These are phyloP conservation scores for Telmatherina bonti DNA, from an alignment of 2,797 vertebrate species.

Conservation along the genomic window DNA sequence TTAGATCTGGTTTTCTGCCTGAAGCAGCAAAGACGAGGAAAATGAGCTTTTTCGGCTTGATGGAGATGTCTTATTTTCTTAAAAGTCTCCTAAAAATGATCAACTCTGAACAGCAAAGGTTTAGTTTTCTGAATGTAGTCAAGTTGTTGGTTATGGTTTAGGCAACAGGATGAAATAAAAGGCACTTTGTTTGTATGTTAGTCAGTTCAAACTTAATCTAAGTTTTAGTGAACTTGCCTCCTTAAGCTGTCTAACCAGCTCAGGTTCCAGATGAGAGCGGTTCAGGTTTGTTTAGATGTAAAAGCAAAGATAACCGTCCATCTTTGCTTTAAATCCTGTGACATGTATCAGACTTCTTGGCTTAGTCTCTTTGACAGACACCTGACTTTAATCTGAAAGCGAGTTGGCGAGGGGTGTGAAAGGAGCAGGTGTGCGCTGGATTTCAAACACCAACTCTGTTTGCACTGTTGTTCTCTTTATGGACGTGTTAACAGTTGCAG, in stretches of 20 bases:
- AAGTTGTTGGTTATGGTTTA: neutral
- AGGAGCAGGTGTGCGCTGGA: neutral
- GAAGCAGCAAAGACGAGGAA: neutral
- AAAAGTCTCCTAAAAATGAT: neutral
- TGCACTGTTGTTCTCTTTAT: neutral
- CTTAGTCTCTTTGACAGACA: neutral
- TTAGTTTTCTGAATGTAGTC: neutral
- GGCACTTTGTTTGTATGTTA: neutral
- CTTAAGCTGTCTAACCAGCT: neutral
- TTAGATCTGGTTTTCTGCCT: neutral
- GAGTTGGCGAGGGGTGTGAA: neutral
- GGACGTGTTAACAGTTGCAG: neutral
- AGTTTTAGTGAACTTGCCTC: neutral
- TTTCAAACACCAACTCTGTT: neutral
- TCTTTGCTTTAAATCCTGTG: neutral
- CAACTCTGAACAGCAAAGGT: neutral
- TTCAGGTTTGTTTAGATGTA: fast-evolving
- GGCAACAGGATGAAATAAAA: neutral
- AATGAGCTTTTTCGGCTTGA: neutral
- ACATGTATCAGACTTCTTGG: neutral
- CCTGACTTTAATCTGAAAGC: neutral
- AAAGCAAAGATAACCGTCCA: neutral
- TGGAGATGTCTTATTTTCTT: neutral
- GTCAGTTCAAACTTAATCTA: neutral
- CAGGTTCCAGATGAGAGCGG: neutral